Conservation (phyloP, 2,888 invertebrate genomes). For the Epirrita christyi region DNA sequence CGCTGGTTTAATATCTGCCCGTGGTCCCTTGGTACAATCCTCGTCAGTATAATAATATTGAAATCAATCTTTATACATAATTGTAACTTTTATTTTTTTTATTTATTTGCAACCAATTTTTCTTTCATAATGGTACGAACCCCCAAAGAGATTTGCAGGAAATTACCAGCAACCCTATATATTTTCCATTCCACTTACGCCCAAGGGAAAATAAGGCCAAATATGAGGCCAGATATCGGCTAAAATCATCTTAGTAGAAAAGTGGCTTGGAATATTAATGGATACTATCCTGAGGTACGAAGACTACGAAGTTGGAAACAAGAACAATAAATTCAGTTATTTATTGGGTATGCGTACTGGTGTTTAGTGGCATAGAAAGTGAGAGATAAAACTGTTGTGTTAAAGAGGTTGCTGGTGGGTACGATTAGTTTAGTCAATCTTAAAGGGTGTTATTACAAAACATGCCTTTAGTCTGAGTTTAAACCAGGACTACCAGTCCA, state of each 20-base stretch:
- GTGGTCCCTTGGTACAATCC: no score
- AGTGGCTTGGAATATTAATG: constrained; percentile 49
- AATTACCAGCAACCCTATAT: constrained; percentile 25
- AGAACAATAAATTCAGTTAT: constrained; percentile 35
- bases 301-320: constrained; percentile 31
- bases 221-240: constrained; percentile 41
- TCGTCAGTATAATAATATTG: no score
- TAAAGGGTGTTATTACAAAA: no score
- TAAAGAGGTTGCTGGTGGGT: background rate
- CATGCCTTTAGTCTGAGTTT: no score
- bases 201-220: constrained; percentile 37
- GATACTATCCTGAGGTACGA: constrained; percentile 29
- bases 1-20: no score
- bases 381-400: constrained; percentile 13
- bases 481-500: no score
- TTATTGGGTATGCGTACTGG: constrained; percentile 30
- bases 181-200: constrained; percentile 35
- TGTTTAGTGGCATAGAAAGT: constrained; percentile 23
- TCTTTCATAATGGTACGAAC: background rate
- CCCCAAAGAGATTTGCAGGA: constrained; percentile 13
- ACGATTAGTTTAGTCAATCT: no score
- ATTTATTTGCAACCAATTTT: background rate
- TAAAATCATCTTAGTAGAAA: constrained; percentile 49
- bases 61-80: no score
- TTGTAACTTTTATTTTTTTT: no score